A percentile compares a stretch with the other conserved stretches of the same genome.
phyloP scores from a whole-genome alignment of 2,797 vertebrate genomes.

The Podarcis siculus region DNA sequence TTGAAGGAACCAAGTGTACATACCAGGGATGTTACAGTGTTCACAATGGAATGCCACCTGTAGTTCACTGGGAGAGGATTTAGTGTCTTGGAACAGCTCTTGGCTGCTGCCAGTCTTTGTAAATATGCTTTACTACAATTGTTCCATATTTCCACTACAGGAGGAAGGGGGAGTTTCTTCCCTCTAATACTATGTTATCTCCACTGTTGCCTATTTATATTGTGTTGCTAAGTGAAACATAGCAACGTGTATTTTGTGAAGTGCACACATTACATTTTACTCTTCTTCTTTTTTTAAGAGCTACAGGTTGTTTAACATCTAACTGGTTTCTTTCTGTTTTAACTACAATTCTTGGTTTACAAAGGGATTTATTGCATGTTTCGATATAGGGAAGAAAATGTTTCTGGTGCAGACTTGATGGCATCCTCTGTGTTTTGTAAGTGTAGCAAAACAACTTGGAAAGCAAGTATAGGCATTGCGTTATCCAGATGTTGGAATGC shows the following conservation, averaged over 20 bases:
- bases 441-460: not conserved
- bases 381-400: not conserved
- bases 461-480: not conserved
- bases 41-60: not conserved
- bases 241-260: conserved; percentile 5
- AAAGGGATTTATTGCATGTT: not conserved
- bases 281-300: not conserved
- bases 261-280: not conserved
- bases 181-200: conserved; percentile 23
- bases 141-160: not conserved
- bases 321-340: not conserved
- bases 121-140: not conserved
- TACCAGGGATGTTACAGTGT: not conserved
- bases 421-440: not conserved
- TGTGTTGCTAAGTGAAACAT: conserved; percentile 27
- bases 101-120: not conserved
- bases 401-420: not conserved
- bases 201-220: conserved; percentile 4
- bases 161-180: not conserved
- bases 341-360: not conserved
- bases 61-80: not conserved
- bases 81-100: not conserved
- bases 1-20: not conserved
- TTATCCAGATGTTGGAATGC: not conserved
- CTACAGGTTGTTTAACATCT: conserved; percentile 7